phyloP scores from a whole-genome alignment of 30 jellyfish, hydroid and myxozoan species.

The Rhopilema esculentum region DNA sequence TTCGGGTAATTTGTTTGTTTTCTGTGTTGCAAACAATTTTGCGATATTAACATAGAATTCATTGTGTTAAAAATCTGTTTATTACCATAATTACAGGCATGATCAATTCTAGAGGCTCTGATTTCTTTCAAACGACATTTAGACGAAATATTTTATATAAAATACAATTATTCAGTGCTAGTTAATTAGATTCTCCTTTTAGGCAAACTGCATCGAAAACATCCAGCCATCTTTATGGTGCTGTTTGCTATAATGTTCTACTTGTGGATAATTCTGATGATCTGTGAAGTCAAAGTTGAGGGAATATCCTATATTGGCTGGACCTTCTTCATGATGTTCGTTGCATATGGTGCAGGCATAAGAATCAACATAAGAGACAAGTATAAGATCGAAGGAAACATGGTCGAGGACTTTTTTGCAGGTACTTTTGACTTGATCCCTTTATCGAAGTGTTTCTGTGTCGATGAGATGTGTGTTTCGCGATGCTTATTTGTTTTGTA shows the following conservation, averaged over 20 bases:
- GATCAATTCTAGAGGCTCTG: no score
- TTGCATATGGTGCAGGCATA: conserved; percentile 81
- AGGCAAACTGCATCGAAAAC: conserved; percentile 42
- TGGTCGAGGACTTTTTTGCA: conserved; percentile 90
- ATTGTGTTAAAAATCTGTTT: no score
- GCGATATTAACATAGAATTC: no score
- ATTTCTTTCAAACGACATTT: no score
- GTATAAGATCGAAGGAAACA: conserved; percentile 84
- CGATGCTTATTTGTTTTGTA: no score
- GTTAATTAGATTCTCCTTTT: not conserved
- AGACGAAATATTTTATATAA: no score
- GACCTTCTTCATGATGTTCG: conserved; percentile 75
- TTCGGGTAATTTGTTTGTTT: conserved; percentile 42
- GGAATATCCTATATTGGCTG: conserved; percentile 87
- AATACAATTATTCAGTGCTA: no score
- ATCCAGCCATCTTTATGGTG: conserved; percentile 44
- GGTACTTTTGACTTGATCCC: not conserved
- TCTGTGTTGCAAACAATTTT: no score
- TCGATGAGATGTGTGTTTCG: no score
- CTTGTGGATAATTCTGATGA: conserved; percentile 84
- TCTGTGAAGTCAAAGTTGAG: conserved; percentile 64
- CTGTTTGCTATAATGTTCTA: conserved; percentile 67
- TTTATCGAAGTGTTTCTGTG: no score
- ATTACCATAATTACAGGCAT: no score
- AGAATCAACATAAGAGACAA: conserved; percentile 81